Evolutionary conservation across 2,797 vertebrate genomes (phyloP).

Genomic region (Smutsia gigantea): DNA sequence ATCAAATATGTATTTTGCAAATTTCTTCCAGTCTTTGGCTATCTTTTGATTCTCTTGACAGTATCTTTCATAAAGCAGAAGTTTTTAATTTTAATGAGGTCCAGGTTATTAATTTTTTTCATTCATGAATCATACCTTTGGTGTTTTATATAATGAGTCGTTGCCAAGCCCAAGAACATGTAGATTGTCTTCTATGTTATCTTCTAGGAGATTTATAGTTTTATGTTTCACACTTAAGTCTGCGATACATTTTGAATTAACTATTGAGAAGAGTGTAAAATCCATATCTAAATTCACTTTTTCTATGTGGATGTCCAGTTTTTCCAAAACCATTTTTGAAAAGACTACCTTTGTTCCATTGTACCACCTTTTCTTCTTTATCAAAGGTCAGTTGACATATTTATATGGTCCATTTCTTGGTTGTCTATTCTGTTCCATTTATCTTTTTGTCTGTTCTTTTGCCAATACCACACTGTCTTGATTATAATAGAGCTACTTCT

Average conservation of each 20-base stretch:
- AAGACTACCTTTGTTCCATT: not conserved
- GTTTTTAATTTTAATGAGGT: not conserved
- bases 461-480: not conserved
- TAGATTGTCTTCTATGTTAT: not conserved
- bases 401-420: not conserved
- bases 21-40: not conserved
- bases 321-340: not conserved
- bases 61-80: not conserved
- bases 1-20: not conserved
- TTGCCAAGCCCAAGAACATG: not conserved
- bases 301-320: not conserved
- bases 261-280: not conserved
- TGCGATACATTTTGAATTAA: not conserved
- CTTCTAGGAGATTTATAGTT: not conserved
- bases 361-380: not conserved
- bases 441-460: not conserved
- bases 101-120: not conserved
- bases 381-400: not conserved
- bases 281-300: not conserved
- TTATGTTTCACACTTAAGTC: not conserved
- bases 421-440: not conserved
- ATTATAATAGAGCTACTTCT: not conserved
- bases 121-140: not conserved
- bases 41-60: not conserved
- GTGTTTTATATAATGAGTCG: not conserved